Base-by-base conservation (phyloP, 1,140 invertebrate genomes). In the Pomacea maculata region DNA sequence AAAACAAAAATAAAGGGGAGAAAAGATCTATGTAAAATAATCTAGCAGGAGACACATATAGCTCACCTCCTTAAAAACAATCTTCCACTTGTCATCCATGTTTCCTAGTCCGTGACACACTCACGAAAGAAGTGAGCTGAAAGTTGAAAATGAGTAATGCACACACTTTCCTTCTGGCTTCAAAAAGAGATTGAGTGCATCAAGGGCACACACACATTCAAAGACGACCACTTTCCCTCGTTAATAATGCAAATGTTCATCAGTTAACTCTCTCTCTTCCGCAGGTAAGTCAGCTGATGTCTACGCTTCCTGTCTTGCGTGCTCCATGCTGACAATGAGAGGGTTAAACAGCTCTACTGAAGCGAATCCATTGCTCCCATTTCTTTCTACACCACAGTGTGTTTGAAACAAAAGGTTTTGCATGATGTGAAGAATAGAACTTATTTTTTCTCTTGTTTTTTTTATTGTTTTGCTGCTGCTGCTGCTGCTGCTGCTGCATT, bases 51-150 rank as follows among this genome's bases (percentile, higher is more conserved):
- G 19, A 63, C n/a, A 34, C 45, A 34, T 34, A 21, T 52, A 34
- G 73, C 81, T 78, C 67, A 86, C 85, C 79, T 84, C 76, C 74
- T 83, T 84, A 29, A 84, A 86, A 10, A 86, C 64, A 14, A 83
- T 82, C 57, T 83, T 86, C 85, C 85, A 86, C 80, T 84, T 84
- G 76, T 84, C 83, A 21, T 86, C 85, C 52, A 83, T 65, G n/a
- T 74, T 75, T 29, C 68, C 75, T 21, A 84, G 52, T n/a, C 81
- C 52, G 61, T 54, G 25, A 57, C 8, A 5, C 70, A n/a, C 17
- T n/a, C 54, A 57, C 34, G 21, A 25, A 57, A 52, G 6, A 55
- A 12, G 54, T 15, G 21, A 55, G 54, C 12, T 74, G 34, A 52
- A 55, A 74, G 73, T n/a, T 52, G 52, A 17, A 34, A 1, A 25